A percentile compares a stretch with the other conserved stretches of the same genome.
Conservation (phyloP, 2,113 vertebrate species). For the Columbina picui region DNA sequence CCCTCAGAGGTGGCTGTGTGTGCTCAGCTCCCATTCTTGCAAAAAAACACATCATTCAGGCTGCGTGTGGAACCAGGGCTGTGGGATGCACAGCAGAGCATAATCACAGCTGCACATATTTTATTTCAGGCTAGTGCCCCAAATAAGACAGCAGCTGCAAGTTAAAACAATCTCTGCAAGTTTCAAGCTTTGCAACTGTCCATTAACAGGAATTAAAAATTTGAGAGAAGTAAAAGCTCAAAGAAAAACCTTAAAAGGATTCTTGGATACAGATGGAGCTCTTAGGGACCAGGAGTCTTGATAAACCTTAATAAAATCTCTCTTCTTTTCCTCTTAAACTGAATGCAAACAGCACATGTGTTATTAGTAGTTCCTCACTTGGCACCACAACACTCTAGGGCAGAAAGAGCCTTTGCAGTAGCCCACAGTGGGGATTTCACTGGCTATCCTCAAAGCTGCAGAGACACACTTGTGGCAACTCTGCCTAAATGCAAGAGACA, state of each 20-base stretch:
- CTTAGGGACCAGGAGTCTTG: background rate
- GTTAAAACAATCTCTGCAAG: background rate
- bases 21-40: background rate
- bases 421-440: background rate
- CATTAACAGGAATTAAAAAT: background rate
- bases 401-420: background rate
- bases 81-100: accelerated
- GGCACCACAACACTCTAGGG: background rate
- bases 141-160: background rate
- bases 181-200: background rate
- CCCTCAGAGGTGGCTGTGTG: background rate
- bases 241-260: background rate
- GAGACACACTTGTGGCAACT: background rate
- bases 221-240: background rate
- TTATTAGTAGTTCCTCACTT: background rate
- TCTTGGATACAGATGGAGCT: background rate
- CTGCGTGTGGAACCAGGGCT: background rate
- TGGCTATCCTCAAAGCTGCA: background rate
- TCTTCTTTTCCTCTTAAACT: background rate
- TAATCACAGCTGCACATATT: background rate
- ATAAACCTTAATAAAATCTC: background rate
- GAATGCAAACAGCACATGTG: background rate
- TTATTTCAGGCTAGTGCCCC: background rate
- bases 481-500: background rate
- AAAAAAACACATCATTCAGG: background rate